Conservation (phyloP, 2,113 vertebrate species). For the Tinamus guttatus region DNA sequence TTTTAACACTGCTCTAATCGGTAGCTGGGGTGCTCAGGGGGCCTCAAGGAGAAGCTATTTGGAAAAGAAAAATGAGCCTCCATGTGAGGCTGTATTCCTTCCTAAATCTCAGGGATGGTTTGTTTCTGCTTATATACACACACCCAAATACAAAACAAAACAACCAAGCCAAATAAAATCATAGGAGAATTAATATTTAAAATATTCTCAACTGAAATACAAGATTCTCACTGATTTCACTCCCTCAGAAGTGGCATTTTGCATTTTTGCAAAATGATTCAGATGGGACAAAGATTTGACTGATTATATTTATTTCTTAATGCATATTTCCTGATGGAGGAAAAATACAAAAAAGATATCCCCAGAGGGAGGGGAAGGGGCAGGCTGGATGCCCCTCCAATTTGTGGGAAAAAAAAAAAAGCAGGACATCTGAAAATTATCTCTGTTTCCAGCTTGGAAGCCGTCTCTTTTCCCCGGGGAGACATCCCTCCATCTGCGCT, state of each 20-base stretch:
- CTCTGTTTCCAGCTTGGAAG: not conserved
- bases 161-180: not conserved
- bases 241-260: not conserved
- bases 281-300: not conserved
- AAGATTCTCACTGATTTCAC: not conserved
- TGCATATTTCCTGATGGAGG: not conserved
- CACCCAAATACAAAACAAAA: too few species aligned
- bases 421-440: not conserved
- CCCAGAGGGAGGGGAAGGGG: not conserved
- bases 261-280: not conserved
- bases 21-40: not conserved
- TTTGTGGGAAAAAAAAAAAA: not conserved
- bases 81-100: not conserved
- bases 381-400: not conserved
- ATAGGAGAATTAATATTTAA: not conserved
- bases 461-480: not conserved
- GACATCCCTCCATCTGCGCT: not conserved
- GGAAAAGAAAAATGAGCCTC: not conserved
- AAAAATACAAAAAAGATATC: fast-evolving
- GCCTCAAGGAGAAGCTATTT: not conserved
- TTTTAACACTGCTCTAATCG: not conserved
- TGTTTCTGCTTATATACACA: not conserved
- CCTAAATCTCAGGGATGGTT: not conserved
- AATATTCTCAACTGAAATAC: not conserved
- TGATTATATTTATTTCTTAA: not conserved